phyloP scores from a whole-genome alignment of 1,140 invertebrate species.

The Augochlora pura region DNA sequence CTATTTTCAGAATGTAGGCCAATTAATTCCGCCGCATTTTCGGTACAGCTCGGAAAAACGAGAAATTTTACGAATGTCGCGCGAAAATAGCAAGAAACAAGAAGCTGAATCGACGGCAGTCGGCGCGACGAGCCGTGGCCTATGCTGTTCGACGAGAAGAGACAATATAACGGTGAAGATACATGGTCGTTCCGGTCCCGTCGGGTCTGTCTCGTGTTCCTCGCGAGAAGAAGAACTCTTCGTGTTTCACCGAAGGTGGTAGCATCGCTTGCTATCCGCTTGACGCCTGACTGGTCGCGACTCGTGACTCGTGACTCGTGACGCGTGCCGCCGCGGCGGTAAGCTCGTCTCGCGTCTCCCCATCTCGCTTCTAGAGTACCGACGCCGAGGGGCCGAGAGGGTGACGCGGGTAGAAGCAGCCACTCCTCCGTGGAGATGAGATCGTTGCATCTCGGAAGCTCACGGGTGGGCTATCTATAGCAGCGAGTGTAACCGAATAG shows the following conservation, averaged over 20 bases:
- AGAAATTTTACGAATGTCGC: constrained; percentile 60
- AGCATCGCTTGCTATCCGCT: not conserved
- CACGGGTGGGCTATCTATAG: constrained; percentile 80
- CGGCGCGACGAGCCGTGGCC: not conserved
- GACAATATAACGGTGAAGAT: too few species aligned
- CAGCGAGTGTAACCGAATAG: constrained; percentile 77
- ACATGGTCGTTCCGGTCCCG: too few species aligned
- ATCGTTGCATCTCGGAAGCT: constrained; percentile 71
- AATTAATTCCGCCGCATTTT: constrained; percentile 65
- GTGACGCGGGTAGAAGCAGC: not conserved
- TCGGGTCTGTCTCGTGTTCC: too few species aligned
- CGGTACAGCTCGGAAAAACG: constrained; percentile 60
- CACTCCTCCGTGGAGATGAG: constrained; percentile 29
- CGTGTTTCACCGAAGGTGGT: too few species aligned
- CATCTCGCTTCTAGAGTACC: too few species aligned
- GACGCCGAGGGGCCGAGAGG: too few species aligned
- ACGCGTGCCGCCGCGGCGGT: constrained; percentile 12
- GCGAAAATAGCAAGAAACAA: constrained; percentile 57
- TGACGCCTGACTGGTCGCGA: constrained; percentile 13
- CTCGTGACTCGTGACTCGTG: constrained; percentile 28
- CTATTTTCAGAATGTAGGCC: constrained; percentile 69
- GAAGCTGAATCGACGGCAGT: constrained; percentile 44
- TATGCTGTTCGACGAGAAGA: too few species aligned
- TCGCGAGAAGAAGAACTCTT: too few species aligned
- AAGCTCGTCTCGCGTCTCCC: not conserved